phyloP scores from a whole-genome alignment of 1,140 invertebrate genomes.

The Drosophila leontia region DNA sequence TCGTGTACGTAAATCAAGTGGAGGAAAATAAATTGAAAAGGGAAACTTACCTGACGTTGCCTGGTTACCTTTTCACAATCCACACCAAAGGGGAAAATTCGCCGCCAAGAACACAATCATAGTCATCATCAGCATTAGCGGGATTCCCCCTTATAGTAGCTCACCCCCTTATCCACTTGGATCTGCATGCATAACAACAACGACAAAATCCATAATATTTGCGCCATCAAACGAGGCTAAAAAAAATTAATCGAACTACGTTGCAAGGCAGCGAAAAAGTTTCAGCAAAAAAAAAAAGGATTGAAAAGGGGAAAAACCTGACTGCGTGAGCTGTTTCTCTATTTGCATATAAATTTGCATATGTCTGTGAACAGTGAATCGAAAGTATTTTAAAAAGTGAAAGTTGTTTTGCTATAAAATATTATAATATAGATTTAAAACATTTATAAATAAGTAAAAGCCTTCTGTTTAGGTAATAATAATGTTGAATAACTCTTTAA shows the following conservation, averaged over 20 bases:
- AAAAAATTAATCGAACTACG: slow-evolving; percentile 55
- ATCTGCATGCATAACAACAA: slow-evolving; percentile 53
- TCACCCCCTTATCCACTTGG: slow-evolving; percentile 14
- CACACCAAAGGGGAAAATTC: slow-evolving; percentile 28
- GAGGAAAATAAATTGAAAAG: slow-evolving; percentile 16
- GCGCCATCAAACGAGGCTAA: slow-evolving; percentile 38
- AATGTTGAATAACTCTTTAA: too few species aligned
- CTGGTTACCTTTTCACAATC: slow-evolving; percentile 5
- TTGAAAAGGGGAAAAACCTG: slow-evolving; percentile 22
- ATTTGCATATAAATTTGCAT: slow-evolving; percentile 63
- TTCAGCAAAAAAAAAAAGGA: slow-evolving; percentile 23
- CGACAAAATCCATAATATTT: slow-evolving; percentile 60
- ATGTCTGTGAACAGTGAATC: slow-evolving; percentile 36
- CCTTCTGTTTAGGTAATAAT: too few species aligned
- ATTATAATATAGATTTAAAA: too few species aligned
- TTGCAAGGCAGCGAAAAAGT: slow-evolving; percentile 24
- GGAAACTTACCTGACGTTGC: slow-evolving; percentile 24
- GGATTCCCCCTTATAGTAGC: background rate
- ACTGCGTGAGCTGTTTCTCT: slow-evolving; percentile 38
- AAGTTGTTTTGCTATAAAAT: background rate
- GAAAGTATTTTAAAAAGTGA: background rate
- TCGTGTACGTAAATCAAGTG: slow-evolving; percentile 38
- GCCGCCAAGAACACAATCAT: slow-evolving; percentile 32
- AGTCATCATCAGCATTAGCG: slow-evolving; percentile 41
- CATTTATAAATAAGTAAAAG: background rate